Evolutionary conservation across 2,797 vertebrate species (phyloP), one percentile per base, ranked within the genome.

Genomic region (Rhinichthys osculus): DNA sequence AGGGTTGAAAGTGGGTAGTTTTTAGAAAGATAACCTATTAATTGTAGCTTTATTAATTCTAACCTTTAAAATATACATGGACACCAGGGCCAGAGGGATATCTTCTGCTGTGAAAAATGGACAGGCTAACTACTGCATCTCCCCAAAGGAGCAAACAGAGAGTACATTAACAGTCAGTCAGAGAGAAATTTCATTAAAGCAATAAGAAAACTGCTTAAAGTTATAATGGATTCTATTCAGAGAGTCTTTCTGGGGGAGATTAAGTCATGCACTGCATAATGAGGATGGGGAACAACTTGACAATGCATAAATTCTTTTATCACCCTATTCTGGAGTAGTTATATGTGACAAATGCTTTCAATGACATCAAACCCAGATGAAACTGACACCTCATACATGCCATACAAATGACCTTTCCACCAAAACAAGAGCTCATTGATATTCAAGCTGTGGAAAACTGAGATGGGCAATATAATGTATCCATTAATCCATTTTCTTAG

Each of bases 91-190:
- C 50, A 70, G 64, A 81, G 71, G 62, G 42, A 74, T 27, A 59
- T 86, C 8, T 74, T 81, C 71, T 64, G 3, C 21, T 72, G 82
- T 19, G 40, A 76, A 71, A 67, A 84, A 77, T 52, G 67, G 62
- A 57, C 71, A 80, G 73, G 78, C 84, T 76, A 64, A 66, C 38
- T 82, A 69, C 54, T 2, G 21, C n/a, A 62, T 44, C 3, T 59
- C 38, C 83, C 78, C 76, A 64, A 52, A 74, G 79, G 72, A 66
- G 62, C 82, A 78, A 81, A 74, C 77, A 76, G 77, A 85, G 80
- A 85, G 85, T 81, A 72, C 84, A 82, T 87, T 91, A 90, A 91
- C 81, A 91, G 91, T 81, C 87, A 86, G 89, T 86, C 85, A 73
- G 50, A 88, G 86, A 85, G 78, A 86, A 81, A 87, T 62, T 83